Percentiles rank a stretch among this genome's conserved stretches.
These are phyloP conservation scores for Holacanthus passer DNA, from an alignment of 2,113 vertebrate genomes.

Conservation along the genomic window DNA sequence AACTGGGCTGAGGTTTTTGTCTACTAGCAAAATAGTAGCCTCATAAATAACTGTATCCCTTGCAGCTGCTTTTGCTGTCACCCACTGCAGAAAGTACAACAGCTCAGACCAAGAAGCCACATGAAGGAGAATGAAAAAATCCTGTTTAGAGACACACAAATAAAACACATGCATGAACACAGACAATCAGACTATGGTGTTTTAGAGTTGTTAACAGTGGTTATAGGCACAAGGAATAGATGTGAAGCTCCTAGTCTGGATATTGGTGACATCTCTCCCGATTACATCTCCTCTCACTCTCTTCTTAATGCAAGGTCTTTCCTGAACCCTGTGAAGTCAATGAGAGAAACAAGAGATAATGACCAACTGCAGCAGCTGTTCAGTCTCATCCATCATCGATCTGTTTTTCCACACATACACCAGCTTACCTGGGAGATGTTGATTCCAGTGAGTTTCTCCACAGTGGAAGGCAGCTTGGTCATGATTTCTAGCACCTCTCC, in stretches of 20 bases:
- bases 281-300: not conserved
- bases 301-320: conserved; percentile 54
- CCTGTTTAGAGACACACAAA: not conserved
- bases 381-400: not conserved
- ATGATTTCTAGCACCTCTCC: conserved; percentile 93
- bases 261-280: not conserved
- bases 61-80: not conserved
- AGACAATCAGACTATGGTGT: conserved; percentile 18
- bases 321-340: conserved; percentile 57
- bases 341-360: not conserved
- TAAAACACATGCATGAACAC: conserved; percentile 60
- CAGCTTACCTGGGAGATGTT: conserved; percentile 86
- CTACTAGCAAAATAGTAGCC: not conserved
- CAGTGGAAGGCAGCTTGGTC: conserved; percentile 83
- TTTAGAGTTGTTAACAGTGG: conserved; percentile 35
- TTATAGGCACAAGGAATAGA: conserved; percentile 50
- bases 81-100: not conserved
- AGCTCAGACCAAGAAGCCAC: conserved; percentile 13
- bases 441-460: conserved; percentile 92
- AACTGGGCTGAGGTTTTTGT: not conserved
- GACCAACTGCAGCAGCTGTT: too few relatives aligned
- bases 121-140: not conserved
- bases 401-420: not conserved
- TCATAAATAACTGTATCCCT: not conserved
- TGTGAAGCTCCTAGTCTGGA: conserved; percentile 24